Conservation (phyloP, 1,140 invertebrate species). For the Bombus fervidus region DNA sequence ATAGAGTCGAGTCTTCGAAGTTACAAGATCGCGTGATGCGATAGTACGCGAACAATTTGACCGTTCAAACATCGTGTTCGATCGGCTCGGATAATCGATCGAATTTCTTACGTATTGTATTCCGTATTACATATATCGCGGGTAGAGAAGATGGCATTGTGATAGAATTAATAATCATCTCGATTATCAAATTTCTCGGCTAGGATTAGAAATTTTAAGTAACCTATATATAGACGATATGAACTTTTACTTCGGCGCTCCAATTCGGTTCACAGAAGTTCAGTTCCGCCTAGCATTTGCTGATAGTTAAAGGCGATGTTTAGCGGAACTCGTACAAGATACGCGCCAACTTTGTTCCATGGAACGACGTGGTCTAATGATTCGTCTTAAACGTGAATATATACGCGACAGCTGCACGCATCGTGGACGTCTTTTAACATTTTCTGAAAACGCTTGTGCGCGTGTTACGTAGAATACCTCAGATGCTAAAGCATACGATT, state of each 20-base stretch:
- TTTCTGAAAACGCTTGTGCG: conserved; percentile 9
- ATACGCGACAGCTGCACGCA: conserved; percentile 35
- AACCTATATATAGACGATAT: neutral
- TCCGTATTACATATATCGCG: too few relatives aligned
- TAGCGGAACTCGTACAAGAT: conserved; percentile 41
- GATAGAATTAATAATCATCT: conserved; percentile 30
- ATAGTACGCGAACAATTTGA: neutral
- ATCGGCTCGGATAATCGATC: neutral
- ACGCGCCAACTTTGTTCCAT: conserved; percentile 60
- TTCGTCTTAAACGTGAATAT: conserved; percentile 46
- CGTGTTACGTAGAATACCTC: neutral
- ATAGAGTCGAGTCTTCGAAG: neutral
- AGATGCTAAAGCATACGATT: neutral
- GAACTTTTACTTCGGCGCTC: conserved; percentile 20
- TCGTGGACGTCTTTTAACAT: neutral
- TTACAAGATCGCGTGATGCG: neutral
- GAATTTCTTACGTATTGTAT: neutral
- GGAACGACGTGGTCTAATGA: conserved; percentile 31
- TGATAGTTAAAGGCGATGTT: conserved; percentile 39
- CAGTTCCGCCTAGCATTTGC: conserved; percentile 27
- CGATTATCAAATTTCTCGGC: conserved; percentile 45
- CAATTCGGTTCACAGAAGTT: conserved; percentile 53
- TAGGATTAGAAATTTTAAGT: neutral
- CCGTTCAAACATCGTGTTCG: neutral
- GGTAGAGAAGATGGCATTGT: neutral